Conservation (phyloP, 2,113 vertebrate species). For the Pteropus alecto region DNA sequence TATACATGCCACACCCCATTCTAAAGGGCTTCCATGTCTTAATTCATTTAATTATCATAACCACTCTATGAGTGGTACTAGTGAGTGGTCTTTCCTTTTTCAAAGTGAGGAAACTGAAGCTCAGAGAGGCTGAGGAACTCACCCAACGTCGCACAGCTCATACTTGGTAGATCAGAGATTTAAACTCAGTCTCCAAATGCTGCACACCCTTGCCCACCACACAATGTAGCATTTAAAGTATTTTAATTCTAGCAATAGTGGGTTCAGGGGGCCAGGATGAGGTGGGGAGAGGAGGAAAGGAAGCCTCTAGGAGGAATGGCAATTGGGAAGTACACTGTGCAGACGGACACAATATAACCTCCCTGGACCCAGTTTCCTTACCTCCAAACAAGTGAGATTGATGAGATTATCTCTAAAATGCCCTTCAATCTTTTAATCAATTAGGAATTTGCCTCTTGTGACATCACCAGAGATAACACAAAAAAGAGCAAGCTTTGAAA, state of each 20-base stretch:
- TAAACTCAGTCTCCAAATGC: not conserved
- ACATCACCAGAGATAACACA: not conserved
- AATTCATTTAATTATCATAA: not conserved
- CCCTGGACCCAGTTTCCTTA: not conserved
- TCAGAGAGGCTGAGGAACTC: not conserved
- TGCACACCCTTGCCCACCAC: not conserved
- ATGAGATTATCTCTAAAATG: not conserved
- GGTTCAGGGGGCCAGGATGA: not conserved
- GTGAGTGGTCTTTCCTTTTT: not conserved
- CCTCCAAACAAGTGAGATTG: not conserved
- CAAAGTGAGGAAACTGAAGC: not conserved
- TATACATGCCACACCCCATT: not conserved
- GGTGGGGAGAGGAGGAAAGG: not conserved
- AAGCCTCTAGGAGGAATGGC: not conserved
- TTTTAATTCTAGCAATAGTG: not conserved
- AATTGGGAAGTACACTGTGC: not conserved
- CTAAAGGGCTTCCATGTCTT: not conserved
- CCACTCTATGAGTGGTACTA: not conserved
- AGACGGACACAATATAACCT: not conserved
- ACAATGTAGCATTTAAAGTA: not conserved
- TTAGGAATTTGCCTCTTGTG: not conserved
- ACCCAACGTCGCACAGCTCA: not conserved
- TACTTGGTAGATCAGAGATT: not conserved
- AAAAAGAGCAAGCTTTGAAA: not conserved
- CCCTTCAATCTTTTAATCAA: slow-evolving; percentile 2